phyloP scores from a whole-genome alignment of 2,113 vertebrate species.

The Otolemur garnettii region DNA sequence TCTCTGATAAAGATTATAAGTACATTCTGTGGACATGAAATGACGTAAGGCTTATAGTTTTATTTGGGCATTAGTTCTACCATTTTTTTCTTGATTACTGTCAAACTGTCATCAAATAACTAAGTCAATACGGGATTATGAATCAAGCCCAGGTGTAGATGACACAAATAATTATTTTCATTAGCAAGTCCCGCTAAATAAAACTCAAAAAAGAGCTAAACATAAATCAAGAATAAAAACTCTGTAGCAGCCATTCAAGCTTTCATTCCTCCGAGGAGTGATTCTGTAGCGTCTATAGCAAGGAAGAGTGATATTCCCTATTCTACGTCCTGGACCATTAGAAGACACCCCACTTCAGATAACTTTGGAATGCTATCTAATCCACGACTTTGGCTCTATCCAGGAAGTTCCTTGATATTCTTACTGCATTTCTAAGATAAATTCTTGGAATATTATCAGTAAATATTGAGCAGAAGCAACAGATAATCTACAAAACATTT shows the following conservation, averaged over 20 bases:
- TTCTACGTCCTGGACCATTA: not conserved
- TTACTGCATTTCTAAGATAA: not conserved
- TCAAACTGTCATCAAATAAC: not conserved
- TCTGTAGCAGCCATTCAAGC: not conserved
- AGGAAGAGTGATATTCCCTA: not conserved
- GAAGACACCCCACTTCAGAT: not conserved
- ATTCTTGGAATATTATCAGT: not conserved
- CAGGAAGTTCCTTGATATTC: not conserved
- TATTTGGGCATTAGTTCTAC: not conserved
- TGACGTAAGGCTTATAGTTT: not conserved
- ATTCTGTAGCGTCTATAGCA: not conserved
- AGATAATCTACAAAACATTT: not conserved
- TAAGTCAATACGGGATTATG: not conserved
- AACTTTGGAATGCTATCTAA: not conserved
- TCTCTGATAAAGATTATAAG: not conserved
- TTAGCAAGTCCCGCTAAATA: not conserved
- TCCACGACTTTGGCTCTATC: not conserved
- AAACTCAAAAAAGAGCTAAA: slow-evolving; percentile 35
- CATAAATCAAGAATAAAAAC: not conserved
- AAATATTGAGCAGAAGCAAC: slow-evolving; percentile 17
- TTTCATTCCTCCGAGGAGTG: not conserved
- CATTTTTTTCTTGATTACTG: not conserved
- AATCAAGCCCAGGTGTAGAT: not conserved
- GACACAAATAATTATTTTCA: not conserved
- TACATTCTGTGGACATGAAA: not conserved